These are phyloP conservation scores for Bettongia penicillata DNA, from an alignment of 2,113 vertebrate species.

Conservation along the genomic window DNA sequence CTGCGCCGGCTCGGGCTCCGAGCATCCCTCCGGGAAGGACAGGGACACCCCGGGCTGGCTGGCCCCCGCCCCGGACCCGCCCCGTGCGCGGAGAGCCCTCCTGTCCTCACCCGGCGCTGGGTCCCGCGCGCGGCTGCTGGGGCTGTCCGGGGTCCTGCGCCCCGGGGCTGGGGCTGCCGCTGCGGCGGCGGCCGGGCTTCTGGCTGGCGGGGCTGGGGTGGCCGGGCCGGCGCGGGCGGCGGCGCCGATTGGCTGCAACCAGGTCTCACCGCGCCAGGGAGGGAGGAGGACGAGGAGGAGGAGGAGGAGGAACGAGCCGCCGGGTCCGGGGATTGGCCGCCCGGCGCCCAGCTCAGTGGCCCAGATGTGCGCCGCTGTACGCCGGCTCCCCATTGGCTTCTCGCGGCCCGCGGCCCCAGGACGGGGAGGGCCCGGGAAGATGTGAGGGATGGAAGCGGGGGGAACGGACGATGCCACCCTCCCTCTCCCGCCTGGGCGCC, in stretches of 20 bases:
- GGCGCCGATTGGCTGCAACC: slow-evolving; percentile 51
- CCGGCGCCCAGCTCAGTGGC: not conserved
- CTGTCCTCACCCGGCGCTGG: not conserved
- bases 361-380: slow-evolving; percentile 26
- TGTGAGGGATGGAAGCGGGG: not conserved
- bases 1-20: not conserved
- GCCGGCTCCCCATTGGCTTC: slow-evolving; percentile 49
- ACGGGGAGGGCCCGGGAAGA: not conserved
- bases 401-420: slow-evolving; percentile 16
- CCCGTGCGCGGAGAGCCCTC: not conserved
- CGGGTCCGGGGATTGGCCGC: slow-evolving; percentile 64
- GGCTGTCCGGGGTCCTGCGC: not conserved
- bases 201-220: slow-evolving; percentile 33
- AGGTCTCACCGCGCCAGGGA: not conserved
- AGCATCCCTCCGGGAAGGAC: not conserved
- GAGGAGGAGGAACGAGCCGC: slow-evolving; percentile 45
- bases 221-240: not conserved
- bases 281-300: not conserved
- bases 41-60: not conserved
- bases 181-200: not conserved
- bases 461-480: not conserved
- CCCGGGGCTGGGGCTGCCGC: not conserved
- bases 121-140: accelerated
- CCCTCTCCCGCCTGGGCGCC: not conserved
- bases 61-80: not conserved